Percentiles rank a stretch among this genome's conserved stretches.
phyloP scores from a whole-genome alignment of 2,888 invertebrate species.

The Eupithecia insigniata region DNA sequence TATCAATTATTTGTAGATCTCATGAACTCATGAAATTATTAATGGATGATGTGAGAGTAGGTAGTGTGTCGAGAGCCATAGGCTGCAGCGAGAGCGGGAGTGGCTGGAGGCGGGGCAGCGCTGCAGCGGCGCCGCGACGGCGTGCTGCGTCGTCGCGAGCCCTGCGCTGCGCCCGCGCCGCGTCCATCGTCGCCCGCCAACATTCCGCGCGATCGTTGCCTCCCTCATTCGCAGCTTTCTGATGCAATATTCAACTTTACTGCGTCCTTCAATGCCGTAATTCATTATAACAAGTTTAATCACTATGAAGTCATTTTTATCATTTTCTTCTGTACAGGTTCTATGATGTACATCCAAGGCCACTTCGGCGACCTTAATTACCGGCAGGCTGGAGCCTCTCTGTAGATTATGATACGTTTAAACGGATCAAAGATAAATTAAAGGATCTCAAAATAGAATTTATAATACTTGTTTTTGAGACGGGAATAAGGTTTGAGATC shows the following conservation, averaged over 20 bases:
- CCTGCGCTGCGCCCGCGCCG: slow-evolving; percentile 38
- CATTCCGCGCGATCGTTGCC: slow-evolving; percentile 82
- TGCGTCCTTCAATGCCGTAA: slow-evolving; percentile 85
- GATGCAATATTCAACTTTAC: slow-evolving; percentile 84
- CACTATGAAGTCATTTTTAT: slow-evolving; percentile 74
- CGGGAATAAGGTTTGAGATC: slow-evolving; percentile 16
- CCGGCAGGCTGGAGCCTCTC: slow-evolving; percentile 61
- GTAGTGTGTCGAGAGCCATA: background rate
- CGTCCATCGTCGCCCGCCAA: slow-evolving; percentile 57
- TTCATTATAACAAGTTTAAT: slow-evolving; percentile 81
- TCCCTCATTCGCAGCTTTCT: slow-evolving; percentile 75
- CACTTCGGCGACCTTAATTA: slow-evolving; percentile 74
- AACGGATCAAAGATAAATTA: slow-evolving; percentile 49
- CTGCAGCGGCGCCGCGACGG: slow-evolving; percentile 33
- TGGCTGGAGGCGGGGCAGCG: slow-evolving; percentile 23
- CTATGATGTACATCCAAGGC: slow-evolving; percentile 71
- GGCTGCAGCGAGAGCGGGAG: slow-evolving; percentile 38
- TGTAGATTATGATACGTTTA: slow-evolving; percentile 57
- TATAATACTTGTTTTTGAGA: slow-evolving; percentile 32
- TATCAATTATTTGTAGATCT: background rate
- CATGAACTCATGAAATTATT: background rate
- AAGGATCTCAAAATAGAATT: slow-evolving; percentile 39
- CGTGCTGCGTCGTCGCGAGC: slow-evolving; percentile 37
- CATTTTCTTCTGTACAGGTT: slow-evolving; percentile 70
- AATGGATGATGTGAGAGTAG: background rate